Conservation (phyloP, 2,888 invertebrate species). For the Epistrophe grossulariae region DNA sequence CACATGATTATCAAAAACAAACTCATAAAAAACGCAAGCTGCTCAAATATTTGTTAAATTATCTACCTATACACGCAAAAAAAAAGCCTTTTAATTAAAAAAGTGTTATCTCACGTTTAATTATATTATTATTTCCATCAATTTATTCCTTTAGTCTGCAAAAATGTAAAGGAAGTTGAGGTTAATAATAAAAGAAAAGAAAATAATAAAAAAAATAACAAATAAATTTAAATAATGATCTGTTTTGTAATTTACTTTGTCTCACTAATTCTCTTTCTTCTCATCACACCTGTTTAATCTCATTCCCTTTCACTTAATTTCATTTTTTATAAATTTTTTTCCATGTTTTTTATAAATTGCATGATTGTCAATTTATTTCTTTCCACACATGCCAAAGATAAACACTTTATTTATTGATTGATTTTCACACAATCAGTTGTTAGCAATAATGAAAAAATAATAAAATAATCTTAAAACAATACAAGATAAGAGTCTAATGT, state of each 20-base stretch:
- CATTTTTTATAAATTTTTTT: neutral
- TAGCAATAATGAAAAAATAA: constrained; percentile 8
- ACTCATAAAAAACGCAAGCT: neutral
- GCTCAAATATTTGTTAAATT: neutral
- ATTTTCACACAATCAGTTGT: constrained; percentile 31
- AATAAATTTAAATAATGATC: constrained; percentile 14
- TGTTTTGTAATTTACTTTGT: neutral
- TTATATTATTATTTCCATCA: constrained; percentile 15
- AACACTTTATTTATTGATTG: constrained; percentile 29
- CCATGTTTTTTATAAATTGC: constrained; percentile 4
- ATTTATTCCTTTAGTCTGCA: constrained; percentile 28
- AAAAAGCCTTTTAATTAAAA: constrained; percentile 24
- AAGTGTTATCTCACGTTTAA: neutral
- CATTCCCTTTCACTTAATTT: constrained; percentile 10
- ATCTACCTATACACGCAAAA: neutral
- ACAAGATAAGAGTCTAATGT: constrained; percentile 47
- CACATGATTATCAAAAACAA: constrained; percentile 3
- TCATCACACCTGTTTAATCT: neutral
- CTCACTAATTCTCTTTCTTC: neutral
- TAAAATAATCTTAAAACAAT: constrained; percentile 15
- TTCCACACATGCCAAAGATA: neutral
- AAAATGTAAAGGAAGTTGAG: constrained; percentile 38
- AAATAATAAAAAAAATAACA: neutral
- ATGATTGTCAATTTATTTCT: constrained; percentile 17
- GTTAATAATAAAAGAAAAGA: neutral